A percentile compares a stretch with the other conserved stretches of the same genome.
Evolutionary conservation across 2,888 invertebrate species (phyloP).

Genomic region (Eutolmus rufibarbis): DNA sequence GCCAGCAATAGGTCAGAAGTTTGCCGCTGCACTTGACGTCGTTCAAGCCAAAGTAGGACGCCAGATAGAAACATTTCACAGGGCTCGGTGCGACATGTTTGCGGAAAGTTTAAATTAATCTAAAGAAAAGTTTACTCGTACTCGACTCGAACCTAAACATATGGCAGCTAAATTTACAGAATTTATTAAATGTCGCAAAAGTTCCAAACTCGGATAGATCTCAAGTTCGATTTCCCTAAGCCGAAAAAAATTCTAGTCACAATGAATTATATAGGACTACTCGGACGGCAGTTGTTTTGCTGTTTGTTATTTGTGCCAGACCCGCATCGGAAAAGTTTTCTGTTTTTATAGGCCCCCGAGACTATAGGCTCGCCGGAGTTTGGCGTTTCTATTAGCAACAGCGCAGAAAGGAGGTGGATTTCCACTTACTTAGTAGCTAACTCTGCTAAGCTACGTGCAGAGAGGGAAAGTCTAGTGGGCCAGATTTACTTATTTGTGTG

Average conservation of each 20-base stretch:
- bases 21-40: not conserved
- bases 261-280: not conserved
- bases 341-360: not conserved
- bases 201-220: not conserved
- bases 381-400: not conserved
- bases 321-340: not conserved
- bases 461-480: not conserved
- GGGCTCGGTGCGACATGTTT: not conserved
- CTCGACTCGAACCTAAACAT: not conserved
- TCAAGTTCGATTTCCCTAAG: slow-evolving; percentile 6
- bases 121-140: not conserved
- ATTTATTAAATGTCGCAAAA: not conserved
- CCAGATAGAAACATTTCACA: slow-evolving; percentile 1
- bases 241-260: not conserved
- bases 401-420: not conserved
- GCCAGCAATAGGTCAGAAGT: not conserved
- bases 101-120: slow-evolving; percentile 4
- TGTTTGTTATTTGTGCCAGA: not conserved
- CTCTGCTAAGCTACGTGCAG: not conserved
- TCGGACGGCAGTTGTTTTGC: not conserved
- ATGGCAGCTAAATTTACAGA: slow-evolving; percentile 1
- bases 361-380: not conserved
- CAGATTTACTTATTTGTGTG: not conserved
- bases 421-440: not conserved
- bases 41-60: not conserved